Base-by-base conservation (phyloP, 1,140 invertebrate genomes). In the Argopecten irradians region DNA sequence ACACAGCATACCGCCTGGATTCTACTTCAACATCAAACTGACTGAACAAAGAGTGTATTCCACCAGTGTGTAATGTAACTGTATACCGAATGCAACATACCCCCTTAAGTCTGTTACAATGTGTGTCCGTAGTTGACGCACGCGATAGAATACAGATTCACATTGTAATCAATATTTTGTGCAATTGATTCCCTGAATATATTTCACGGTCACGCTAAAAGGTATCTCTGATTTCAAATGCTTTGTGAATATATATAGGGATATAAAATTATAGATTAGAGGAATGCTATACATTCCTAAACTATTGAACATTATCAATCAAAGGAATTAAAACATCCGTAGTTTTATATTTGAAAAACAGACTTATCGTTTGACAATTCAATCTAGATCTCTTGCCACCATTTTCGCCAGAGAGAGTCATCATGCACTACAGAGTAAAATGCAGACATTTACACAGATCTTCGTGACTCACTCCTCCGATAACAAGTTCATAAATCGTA, bases 181-280 rank as follows among this genome's bases (percentile, higher is more conserved):
- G 46, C 28, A 82, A 87, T 55, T 46, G 33, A 39, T 34, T 87
- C 34, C 34, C n/a, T 7, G 55, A 34, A 55, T 87, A 87, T 46
- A 71, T 55, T 36, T 82, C 46, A 8, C 34, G 13, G 55, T 46
- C 35, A 46, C 34, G 35, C 11, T 13, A 71, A 35, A 3, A 33
- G 19, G 3, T 22, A 2, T 55, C 34, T 19, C 16, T 35, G 34
- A 5, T 11, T 28, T 16, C 55, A n/a, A 71, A 0, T 71, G n/a
- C n/a, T 5, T 71, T 28, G 55, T 71, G 55, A 71, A 71, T 71
- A 71, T n/a, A 28, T 28, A 71, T 28, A n/a, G 28, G 22, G 55
- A 3, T 28, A 5, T n/a, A 71, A 71, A 28, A 16, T 71, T 7
- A 7, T 28, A 5, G 55, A 28, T 71, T 5, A 28, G 22, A 28